Conservation (phyloP, 2,888 invertebrate species). For the Stictocephala bisonia region DNA sequence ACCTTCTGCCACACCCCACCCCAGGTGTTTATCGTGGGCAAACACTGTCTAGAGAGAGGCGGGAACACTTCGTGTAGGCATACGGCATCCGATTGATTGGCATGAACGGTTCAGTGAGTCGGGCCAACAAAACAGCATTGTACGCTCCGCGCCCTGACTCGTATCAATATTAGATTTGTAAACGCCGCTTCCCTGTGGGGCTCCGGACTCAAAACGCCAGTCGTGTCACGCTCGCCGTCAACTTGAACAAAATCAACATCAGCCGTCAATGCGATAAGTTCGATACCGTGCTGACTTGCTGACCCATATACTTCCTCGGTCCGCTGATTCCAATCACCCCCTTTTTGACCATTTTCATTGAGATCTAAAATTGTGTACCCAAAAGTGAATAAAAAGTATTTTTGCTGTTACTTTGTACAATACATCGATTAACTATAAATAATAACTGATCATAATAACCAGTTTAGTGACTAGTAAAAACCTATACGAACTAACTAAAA, state of each 20-base stretch:
- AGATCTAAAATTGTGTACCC: too few relatives aligned
- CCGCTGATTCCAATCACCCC: neutral
- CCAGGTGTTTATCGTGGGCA: too few relatives aligned
- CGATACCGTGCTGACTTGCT: neutral
- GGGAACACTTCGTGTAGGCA: neutral
- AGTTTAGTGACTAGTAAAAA: too few relatives aligned
- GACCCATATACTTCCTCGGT: too few relatives aligned
- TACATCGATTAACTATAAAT: too few relatives aligned
- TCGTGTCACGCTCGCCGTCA: slow-evolving; percentile 6
- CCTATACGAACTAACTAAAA: too few relatives aligned
- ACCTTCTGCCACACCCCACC: too few relatives aligned
- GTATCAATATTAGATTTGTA: slow-evolving; percentile 38
- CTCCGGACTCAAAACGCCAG: slow-evolving; percentile 10
- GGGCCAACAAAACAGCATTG: slow-evolving; percentile 26
- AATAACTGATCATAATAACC: too few relatives aligned
- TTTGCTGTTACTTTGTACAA: too few relatives aligned
- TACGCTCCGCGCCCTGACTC: slow-evolving; percentile 10
- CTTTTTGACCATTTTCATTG: too few relatives aligned
- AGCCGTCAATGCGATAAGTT: slow-evolving; percentile 14
- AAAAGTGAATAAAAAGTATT: too few relatives aligned
- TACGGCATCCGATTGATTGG: slow-evolving; percentile 31
- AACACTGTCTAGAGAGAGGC: too few relatives aligned
- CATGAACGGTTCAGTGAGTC: slow-evolving; percentile 5
- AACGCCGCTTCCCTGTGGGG: neutral
- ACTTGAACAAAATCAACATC: slow-evolving; percentile 27